Evolutionary conservation across 1,140 invertebrate genomes (phyloP).

Genomic region (Apocrypta bakeri): DNA sequence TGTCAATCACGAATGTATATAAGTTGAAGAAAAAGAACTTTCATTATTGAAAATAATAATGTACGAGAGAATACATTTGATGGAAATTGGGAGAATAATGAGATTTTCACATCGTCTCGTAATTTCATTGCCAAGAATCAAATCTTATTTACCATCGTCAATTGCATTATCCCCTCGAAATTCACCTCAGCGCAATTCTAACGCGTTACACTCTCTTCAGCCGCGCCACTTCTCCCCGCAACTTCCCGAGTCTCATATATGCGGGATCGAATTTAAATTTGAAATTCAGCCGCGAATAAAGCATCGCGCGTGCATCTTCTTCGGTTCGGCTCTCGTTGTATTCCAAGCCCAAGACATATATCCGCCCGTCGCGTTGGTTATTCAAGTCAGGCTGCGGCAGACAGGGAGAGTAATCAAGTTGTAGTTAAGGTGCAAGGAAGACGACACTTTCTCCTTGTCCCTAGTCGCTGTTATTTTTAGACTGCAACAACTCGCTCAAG

Average conservation of each 20-base stretch:
- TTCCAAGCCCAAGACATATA: not conserved
- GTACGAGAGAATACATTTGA: no score
- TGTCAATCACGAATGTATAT: no score
- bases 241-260: not conserved
- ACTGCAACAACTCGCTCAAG: not conserved
- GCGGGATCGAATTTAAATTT: constrained; percentile 24
- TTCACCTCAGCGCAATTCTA: no score
- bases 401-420: constrained; percentile 20
- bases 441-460: not conserved
- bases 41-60: no score
- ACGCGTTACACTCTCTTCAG: not conserved
- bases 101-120: no score
- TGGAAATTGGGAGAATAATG: no score
- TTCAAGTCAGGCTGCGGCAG: not conserved
- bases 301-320: not conserved
- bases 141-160: not conserved
- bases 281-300: constrained; percentile 9
- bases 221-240: not conserved
- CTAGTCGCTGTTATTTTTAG: not conserved
- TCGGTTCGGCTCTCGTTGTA: not conserved
- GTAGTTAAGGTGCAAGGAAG: constrained; percentile 23
- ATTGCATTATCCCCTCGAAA: no score
- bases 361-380: not conserved
- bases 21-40: no score
- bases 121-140: not conserved